phyloP scores from a whole-genome alignment of 1,140 invertebrate species.

The Ostrea edulis region DNA sequence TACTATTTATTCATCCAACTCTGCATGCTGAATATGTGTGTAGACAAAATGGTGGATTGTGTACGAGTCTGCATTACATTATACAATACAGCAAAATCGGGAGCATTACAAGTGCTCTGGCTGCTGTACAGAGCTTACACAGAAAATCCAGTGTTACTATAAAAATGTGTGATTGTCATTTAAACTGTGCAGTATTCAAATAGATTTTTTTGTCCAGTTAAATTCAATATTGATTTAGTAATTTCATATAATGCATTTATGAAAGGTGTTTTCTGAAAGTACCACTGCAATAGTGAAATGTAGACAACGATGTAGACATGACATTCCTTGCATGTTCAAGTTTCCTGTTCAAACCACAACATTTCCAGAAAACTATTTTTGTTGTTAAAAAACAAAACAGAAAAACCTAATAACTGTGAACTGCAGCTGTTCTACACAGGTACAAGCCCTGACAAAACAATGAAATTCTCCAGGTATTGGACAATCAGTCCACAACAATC shows the following conservation, averaged over 20 bases:
- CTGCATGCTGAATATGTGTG: neutral
- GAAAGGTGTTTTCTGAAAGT: neutral
- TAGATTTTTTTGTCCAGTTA: neutral
- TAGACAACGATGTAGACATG: neutral
- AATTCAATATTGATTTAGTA: neutral
- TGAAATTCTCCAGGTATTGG: neutral
- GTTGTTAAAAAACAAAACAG: neutral
- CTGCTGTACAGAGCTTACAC: no score
- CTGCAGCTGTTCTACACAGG: no score
- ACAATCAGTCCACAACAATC: constrained; percentile 1
- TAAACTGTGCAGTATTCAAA: neutral
- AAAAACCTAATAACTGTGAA: no score
- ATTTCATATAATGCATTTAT: neutral
- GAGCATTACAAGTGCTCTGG: no score
- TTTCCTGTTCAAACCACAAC: neutral
- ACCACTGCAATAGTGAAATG: neutral
- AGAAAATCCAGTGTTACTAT: neutral
- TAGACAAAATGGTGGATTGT: neutral
- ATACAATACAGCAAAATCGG: neutral
- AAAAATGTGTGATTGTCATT: neutral
- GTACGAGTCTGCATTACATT: neutral
- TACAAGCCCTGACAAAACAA: neutral
- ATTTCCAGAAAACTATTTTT: constrained; percentile 17
- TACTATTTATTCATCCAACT: neutral
- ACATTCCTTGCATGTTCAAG: neutral